Percentiles rank a stretch among this genome's conserved stretches.
These are phyloP conservation scores for Esox masquinongy DNA, from an alignment of 2,797 vertebrate species.

Conservation along the genomic window DNA sequence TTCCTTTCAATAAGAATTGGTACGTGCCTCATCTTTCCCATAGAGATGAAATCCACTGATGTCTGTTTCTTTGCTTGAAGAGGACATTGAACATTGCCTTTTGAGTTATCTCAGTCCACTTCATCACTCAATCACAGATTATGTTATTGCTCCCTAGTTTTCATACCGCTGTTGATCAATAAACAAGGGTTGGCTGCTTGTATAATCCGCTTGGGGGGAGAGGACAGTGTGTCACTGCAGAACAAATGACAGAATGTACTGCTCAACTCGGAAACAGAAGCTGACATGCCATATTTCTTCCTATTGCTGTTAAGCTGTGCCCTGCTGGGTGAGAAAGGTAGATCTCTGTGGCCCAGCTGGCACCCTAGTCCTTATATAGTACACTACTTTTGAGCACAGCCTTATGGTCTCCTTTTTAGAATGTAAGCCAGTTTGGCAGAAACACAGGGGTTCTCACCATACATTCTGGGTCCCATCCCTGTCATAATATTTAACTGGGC, in stretches of 20 bases:
- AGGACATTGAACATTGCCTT: constrained; percentile 37
- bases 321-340: neutral
- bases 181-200: neutral
- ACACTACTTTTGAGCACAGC: neutral
- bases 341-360: neutral
- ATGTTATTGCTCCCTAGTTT: constrained; percentile 14
- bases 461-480: neutral
- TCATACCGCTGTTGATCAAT: constrained; percentile 13
- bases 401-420: neutral
- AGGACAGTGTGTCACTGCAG: constrained; percentile 1
- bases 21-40: constrained; percentile 29
- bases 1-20: constrained; percentile 25
- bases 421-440: constrained; percentile 8
- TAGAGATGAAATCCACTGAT: constrained; percentile 1
- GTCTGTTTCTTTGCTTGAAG: neutral
- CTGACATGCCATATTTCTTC: constrained; percentile 13
- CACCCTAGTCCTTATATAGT: neutral
- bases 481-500: constrained; percentile 8
- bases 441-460: neutral
- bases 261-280: constrained; percentile 14
- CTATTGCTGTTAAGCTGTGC: constrained; percentile 5
- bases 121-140: constrained; percentile 15
- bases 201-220: neutral
- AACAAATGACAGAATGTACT: constrained; percentile 8
- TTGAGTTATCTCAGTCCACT: constrained; percentile 11